Evolutionary conservation across 2,888 invertebrate species (phyloP).

Genomic region (Drosophila atripex): DNA sequence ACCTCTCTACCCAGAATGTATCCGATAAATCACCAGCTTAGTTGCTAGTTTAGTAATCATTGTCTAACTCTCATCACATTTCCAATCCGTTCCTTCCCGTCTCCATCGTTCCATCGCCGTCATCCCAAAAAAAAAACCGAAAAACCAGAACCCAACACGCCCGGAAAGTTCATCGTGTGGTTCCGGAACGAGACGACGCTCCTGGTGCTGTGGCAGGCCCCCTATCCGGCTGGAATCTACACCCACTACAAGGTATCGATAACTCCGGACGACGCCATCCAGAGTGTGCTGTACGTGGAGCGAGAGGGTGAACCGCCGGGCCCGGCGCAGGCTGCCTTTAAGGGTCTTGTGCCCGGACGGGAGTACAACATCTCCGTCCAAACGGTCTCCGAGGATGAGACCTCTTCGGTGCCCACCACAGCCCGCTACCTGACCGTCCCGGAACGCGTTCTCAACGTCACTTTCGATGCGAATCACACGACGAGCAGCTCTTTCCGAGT

Average conservation of each 20-base stretch:
- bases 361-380: constrained; percentile 97
- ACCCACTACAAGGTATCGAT: constrained; percentile 96
- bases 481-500: constrained; percentile 92
- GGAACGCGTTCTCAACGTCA: constrained; percentile 92
- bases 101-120: constrained; percentile 5
- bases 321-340: constrained; percentile 97
- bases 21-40: neutral
- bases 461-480: constrained; percentile 89
- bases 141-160: constrained; percentile 93
- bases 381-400: constrained; percentile 96
- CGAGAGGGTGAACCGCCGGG: constrained; percentile 97
- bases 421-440: constrained; percentile 97
- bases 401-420: constrained; percentile 95
- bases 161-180: constrained; percentile 98
- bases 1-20: neutral
- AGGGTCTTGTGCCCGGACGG: constrained; percentile 94
- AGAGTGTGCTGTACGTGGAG: constrained; percentile 94
- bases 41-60: constrained; percentile 1
- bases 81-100: constrained; percentile 18
- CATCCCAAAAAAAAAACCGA: neutral
- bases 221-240: constrained; percentile 96
- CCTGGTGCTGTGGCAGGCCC: constrained; percentile 97
- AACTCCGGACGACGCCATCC: constrained; percentile 94
- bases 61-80: constrained; percentile 31
- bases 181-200: constrained; percentile 97